phyloP scores from a whole-genome alignment of 2,888 invertebrate genomes.

The Cyclophora punctaria region DNA sequence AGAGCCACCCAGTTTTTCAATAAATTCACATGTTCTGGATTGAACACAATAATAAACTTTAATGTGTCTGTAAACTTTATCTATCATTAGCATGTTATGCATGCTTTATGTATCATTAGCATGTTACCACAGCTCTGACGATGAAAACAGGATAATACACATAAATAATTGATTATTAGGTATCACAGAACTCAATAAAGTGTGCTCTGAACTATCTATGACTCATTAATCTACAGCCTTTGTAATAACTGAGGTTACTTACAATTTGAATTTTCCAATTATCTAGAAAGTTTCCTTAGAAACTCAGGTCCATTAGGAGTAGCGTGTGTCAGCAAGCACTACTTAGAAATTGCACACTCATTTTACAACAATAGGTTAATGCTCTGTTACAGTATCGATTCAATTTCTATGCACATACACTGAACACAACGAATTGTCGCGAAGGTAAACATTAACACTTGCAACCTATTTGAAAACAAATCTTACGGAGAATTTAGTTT shows the following conservation, averaged over 20 bases:
- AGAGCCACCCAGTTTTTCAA: no score
- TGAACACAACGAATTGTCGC: constrained; percentile 30
- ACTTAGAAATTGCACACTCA: constrained; percentile 54
- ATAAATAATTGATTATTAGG: no score
- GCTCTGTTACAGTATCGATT: constrained; percentile 45
- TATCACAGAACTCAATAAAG: no score
- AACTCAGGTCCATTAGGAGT: constrained; percentile 37
- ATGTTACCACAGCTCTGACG: no score
- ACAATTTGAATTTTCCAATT: constrained; percentile 20
- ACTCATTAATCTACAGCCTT: not conserved
- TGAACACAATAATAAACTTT: no score
- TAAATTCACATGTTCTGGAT: no score
- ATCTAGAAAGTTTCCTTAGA: constrained; percentile 18
- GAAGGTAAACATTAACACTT: constrained; percentile 45
- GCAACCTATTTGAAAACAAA: constrained; percentile 34
- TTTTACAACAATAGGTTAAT: constrained; percentile 49
- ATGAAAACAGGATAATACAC: no score
- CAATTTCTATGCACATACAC: constrained; percentile 38
- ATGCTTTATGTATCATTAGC: no score
- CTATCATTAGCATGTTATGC: no score
- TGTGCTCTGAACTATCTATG: not conserved
- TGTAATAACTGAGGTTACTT: constrained; percentile 12
- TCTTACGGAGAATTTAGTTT: constrained; percentile 18
- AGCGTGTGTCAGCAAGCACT: constrained; percentile 39
- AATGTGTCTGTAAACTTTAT: no score